A percentile compares a stretch with the other conserved stretches of the same genome.
These are phyloP conservation scores for Eurytoma adleriae DNA, from an alignment of 2,888 invertebrate genomes.

Conservation along the genomic window DNA sequence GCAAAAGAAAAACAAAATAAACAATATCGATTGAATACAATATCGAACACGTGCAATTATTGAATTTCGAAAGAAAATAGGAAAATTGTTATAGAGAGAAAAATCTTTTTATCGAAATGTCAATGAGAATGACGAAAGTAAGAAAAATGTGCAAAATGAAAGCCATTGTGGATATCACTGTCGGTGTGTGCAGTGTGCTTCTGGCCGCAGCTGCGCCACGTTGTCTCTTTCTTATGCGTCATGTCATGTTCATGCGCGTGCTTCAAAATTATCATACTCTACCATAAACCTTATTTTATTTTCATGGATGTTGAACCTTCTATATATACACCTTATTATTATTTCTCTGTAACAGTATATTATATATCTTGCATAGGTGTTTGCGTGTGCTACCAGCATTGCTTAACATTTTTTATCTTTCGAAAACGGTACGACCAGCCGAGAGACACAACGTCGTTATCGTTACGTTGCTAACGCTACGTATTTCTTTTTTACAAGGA, in stretches of 20 bases:
- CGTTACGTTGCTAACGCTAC: constrained; percentile 13
- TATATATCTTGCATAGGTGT: constrained; percentile 37
- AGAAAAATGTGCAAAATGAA: constrained; percentile 53
- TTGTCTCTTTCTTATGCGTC: constrained; percentile 49
- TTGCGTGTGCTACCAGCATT: constrained; percentile 50
- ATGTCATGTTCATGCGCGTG: constrained; percentile 63
- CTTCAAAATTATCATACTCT: constrained; percentile 52
- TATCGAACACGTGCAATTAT: constrained; percentile 1
- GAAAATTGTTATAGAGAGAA: constrained; percentile 27
- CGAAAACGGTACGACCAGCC: constrained; percentile 1
- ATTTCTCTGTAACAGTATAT: constrained; percentile 38
- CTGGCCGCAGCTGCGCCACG: constrained; percentile 66
- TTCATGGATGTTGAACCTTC: constrained; percentile 17
- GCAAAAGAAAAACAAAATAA: constrained; percentile 40
- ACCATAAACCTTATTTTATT: constrained; percentile 1
- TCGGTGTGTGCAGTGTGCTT: constrained; percentile 75
- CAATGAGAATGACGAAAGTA: neutral
- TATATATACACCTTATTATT: constrained; percentile 29
- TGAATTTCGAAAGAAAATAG: constrained; percentile 8
- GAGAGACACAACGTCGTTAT: constrained; percentile 9
- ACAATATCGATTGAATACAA: neutral
- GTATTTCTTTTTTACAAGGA: neutral
- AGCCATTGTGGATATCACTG: constrained; percentile 68
- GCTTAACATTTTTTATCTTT: constrained; percentile 30
- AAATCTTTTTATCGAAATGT: constrained; percentile 1